A percentile compares a stretch with the other conserved stretches of the same genome.
These are phyloP conservation scores for Synergus gifuensis DNA, from an alignment of 2,888 invertebrate genomes.

Conservation along the genomic window DNA sequence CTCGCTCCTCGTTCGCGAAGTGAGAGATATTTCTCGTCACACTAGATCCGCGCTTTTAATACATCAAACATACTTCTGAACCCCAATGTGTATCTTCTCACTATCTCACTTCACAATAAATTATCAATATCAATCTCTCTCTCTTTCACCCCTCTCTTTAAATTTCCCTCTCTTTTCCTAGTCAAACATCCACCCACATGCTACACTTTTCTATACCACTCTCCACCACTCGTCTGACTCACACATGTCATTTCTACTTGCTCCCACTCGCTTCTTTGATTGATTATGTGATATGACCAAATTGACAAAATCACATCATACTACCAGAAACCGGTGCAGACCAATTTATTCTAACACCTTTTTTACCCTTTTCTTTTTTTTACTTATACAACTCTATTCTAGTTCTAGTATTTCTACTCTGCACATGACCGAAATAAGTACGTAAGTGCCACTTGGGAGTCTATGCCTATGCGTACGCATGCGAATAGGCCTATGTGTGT, in stretches of 20 bases:
- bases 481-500: neutral
- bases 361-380: neutral
- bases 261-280: neutral
- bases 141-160: neutral
- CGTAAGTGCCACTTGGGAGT: neutral
- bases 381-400: neutral
- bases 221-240: neutral
- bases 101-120: neutral
- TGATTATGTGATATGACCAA: neutral
- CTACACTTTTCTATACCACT: neutral
- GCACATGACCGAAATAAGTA: neutral
- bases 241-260: neutral
- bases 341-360: neutral
- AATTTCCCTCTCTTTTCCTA: neutral
- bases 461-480: neutral
- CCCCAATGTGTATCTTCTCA: no score
- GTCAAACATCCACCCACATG: conserved; percentile 1
- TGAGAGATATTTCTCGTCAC: conserved; percentile 12
- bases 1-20: conserved; percentile 33
- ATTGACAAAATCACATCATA: neutral
- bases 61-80: neutral
- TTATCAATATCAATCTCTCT: neutral
- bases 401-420: neutral
- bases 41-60: neutral
- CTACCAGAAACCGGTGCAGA: neutral